These are phyloP conservation scores for Neosilurus hyrtlii DNA, from an alignment of 2,797 vertebrate species.

Conservation along the genomic window DNA sequence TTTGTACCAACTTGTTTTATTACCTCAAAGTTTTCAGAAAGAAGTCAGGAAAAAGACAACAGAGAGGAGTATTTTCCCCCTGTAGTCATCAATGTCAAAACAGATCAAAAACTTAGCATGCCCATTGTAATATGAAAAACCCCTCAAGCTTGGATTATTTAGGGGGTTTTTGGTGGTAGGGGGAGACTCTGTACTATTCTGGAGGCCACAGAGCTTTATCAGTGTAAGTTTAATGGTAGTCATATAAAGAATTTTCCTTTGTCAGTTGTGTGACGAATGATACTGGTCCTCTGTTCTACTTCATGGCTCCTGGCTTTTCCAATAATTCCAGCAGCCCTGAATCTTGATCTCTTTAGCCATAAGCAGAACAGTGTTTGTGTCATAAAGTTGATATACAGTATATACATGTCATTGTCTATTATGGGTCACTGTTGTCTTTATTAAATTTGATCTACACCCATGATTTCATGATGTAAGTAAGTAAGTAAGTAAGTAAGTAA, in stretches of 20 bases:
- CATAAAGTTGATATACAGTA: neutral
- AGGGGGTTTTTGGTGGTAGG: neutral
- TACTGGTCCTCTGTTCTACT: conserved; percentile 57
- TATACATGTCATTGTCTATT: neutral
- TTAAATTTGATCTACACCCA: neutral
- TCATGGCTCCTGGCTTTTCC: conserved; percentile 48
- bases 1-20: conserved; percentile 23
- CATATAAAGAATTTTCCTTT: conserved; percentile 58
- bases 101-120: conserved; percentile 28
- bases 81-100: conserved; percentile 35
- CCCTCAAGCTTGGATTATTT: conserved; percentile 32
- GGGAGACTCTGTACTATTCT: conserved; percentile 33
- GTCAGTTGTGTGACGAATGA: conserved; percentile 60
- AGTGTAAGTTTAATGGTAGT: conserved; percentile 54
- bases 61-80: conserved; percentile 2
- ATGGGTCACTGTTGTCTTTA: neutral
- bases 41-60: conserved; percentile 22
- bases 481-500: too few relatives aligned
- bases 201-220: conserved; percentile 48
- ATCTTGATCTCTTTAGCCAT: conserved; percentile 14
- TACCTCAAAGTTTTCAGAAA: conserved; percentile 30
- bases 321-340: conserved; percentile 42
- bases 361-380: neutral
- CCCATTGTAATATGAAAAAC: conserved; percentile 17
- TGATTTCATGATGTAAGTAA: too few relatives aligned